Base-by-base conservation (phyloP, 2,113 vertebrate species). In the Plotosus lineatus region DNA sequence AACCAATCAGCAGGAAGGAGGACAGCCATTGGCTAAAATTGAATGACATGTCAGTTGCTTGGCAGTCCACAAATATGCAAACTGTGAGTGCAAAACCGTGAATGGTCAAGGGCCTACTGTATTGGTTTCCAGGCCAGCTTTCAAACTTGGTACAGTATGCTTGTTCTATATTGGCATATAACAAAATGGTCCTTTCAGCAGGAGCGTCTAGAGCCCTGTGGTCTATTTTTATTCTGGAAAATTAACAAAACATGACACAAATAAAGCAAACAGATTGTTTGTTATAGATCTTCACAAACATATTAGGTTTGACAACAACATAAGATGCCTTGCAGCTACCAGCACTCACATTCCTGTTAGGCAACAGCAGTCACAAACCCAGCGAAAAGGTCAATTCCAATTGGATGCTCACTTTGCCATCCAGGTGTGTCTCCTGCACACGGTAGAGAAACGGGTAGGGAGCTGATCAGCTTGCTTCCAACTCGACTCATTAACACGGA, bases 361-460 rank as follows among this genome's bases (percentile, higher is more conserved):
- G 53, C 40, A 53, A 72, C 11, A n/a, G 5, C 50, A 82, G 63
- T 53, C 44, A 72, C 38, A 53, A 75, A 65, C 66, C 56, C 75
- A 33, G 56, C 9, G 8, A 21, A 10, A 72, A 44, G 44, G 10
- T 71, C 76, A 23, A 65, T 53, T 58, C 66, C 66, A 46, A 78
- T 78, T 33, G 44, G 17, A 65, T 36, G 3, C 44, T 53, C 68
- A 65, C 56, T 78, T 63, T 65, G 51, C 56, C 60, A n/a, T n/a
- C 38, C 56, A 78, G 76, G 66, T 78, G 75, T 73, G 68, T 38
- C 61, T 73, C 33, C 55, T 63, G 81, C 38, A 15, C 53, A 72
- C 7, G 23, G 65, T 66, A 40, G 36, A 26, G 51, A 58, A 71
- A 75, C n/a, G 63, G 53, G 38, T 36, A 31, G 9, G 23, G 6